Conservation (phyloP, 2,797 vertebrate genomes). For the Notolabrus celidotus region DNA sequence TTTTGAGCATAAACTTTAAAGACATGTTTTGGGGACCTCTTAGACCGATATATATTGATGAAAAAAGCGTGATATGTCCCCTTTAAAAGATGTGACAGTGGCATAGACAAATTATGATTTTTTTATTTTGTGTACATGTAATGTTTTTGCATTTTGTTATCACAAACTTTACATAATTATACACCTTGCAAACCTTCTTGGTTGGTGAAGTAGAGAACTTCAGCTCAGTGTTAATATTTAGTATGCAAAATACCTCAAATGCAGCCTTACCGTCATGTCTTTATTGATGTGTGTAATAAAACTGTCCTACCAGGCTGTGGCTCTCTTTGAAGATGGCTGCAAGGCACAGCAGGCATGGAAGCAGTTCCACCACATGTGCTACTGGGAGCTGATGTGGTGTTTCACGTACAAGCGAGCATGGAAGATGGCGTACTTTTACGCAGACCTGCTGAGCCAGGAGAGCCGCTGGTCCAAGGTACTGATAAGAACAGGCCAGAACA, state of each 20-base stretch:
- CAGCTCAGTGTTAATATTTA: conserved; percentile 12
- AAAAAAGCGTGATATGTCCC: too few relatives aligned
- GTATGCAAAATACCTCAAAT: not conserved
- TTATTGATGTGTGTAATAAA: not conserved
- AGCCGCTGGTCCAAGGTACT: conserved; percentile 90
- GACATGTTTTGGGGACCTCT: too few relatives aligned
- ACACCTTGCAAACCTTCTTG: not conserved
- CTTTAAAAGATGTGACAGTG: too few relatives aligned
- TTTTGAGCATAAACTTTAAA: too few relatives aligned
- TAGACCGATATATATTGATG: too few relatives aligned
- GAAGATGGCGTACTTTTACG: conserved; percentile 92
- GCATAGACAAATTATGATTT: not conserved
- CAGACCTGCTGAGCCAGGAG: conserved; percentile 90
- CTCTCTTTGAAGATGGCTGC: conserved; percentile 88
- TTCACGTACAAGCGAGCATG: conserved; percentile 88
- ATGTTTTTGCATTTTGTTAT: not conserved
- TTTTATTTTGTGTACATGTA: not conserved
- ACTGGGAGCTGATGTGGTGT: conserved; percentile 94
- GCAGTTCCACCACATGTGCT: conserved; percentile 93
- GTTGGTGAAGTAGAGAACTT: not conserved
- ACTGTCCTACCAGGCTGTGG: conserved; percentile 81
- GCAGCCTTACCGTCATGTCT: not conserved
- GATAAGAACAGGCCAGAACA: too few relatives aligned
- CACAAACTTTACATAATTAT: not conserved
- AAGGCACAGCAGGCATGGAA: conserved; percentile 90